Evolutionary conservation across 1,140 invertebrate species (phyloP), one percentile per base, ranked within the genome.

Genomic region (Triops longicaudatus): DNA sequence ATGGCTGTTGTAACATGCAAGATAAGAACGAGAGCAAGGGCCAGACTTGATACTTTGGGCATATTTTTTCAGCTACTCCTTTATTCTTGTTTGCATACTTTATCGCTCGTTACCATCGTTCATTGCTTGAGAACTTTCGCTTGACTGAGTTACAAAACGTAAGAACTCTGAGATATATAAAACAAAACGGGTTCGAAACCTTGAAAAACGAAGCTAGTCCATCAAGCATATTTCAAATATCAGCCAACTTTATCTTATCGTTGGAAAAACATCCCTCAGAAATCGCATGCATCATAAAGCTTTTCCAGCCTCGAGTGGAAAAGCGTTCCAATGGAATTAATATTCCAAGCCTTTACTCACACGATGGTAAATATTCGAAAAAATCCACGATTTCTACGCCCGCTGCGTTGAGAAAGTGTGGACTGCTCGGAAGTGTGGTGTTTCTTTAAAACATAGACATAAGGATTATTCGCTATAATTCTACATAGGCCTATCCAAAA

Each of bases 211-310:
- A 22, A 17, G 22, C 50, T n/a, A 63, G 14, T 17, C 31, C 31
- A 63, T 17, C 22, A 63, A 63, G 50, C 50, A 17, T 63, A 14
- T 63, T 37, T 37, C 17, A 63, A 63, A 9, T 63, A 63, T 63
- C 50, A 63, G 50, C 22, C 17, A 14, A 14, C 50, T 63, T 63
- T 63, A 63, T 63, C 50, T 63, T 63, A 63, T 63, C 50, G 22
- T 9, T 63, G 14, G 50, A 63, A 22, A 37, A 63, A 63, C 50
- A 63, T 63, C 50, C 50, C 3, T 22, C 1, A 14, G 50, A 63
- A 63, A 63, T 63, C 50, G 50, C n/a, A 63, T 63, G 50, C 17
- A 6, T 63, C 50, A 63, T 63, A 63, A 63, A 63, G 50, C 50
- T 63, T 63, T 63, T 63, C 50, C 22, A 63, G 50, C 6, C n/a